Conservation (phyloP, 1,140 invertebrate genomes). For the Drosophila mauritiana region DNA sequence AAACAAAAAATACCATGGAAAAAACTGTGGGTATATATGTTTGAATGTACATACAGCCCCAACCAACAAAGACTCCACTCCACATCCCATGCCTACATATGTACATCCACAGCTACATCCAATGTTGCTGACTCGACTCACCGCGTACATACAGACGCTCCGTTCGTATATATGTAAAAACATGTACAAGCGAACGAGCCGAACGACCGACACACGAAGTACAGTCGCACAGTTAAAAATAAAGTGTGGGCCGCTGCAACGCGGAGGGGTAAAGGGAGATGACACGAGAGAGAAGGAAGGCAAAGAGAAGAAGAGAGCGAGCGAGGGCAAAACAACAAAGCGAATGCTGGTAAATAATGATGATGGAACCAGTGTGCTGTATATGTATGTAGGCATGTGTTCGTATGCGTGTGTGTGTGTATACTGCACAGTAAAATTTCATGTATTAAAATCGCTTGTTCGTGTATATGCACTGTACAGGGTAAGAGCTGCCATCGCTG, state of each 20-base stretch:
- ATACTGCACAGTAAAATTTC: slow-evolving; percentile 62
- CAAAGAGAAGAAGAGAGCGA: slow-evolving; percentile 22
- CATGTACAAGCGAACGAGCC: slow-evolving; percentile 62
- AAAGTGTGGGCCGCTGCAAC: slow-evolving; percentile 61
- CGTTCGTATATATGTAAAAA: slow-evolving; percentile 4
- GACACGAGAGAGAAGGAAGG: slow-evolving; percentile 35
- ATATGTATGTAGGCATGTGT: neutral
- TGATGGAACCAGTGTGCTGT: slow-evolving; percentile 70
- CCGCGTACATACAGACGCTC: slow-evolving; percentile 26
- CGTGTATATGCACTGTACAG: slow-evolving; percentile 38
- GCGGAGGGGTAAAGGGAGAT: slow-evolving; percentile 24
- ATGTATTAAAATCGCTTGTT: slow-evolving; percentile 59
- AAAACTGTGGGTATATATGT: slow-evolving; percentile 44
- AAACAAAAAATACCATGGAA: slow-evolving; percentile 52
- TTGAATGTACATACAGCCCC: slow-evolving; percentile 38
- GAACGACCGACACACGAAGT: slow-evolving; percentile 69
- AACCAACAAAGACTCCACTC: slow-evolving; percentile 59
- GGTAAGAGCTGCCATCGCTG: slow-evolving; percentile 50
- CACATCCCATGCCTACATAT: slow-evolving; percentile 36
- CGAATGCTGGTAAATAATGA: slow-evolving; percentile 79
- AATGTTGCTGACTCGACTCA: slow-evolving; percentile 67
- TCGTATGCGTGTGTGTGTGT: slow-evolving; percentile 30
- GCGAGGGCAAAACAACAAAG: slow-evolving; percentile 81
- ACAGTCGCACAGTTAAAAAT: slow-evolving; percentile 84
- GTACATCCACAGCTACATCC: slow-evolving; percentile 59